Conservation (phyloP, 1,140 invertebrate species). For the Elysia chlorotica region DNA sequence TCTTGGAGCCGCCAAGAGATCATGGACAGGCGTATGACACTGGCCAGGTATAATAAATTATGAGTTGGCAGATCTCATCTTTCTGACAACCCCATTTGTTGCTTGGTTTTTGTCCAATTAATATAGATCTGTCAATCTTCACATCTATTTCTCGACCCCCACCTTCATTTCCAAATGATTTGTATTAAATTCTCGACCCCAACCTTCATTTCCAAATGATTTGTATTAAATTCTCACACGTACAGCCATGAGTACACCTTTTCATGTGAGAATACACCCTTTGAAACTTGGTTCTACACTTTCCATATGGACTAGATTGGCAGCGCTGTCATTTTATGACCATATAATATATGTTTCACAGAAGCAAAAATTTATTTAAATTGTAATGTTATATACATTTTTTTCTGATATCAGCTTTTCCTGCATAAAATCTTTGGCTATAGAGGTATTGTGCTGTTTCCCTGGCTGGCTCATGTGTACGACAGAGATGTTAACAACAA, state of each 20-base stretch:
- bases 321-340: not conserved
- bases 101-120: not conserved
- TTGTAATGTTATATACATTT: not conserved
- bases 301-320: not conserved
- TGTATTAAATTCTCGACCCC: not conserved
- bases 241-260: not conserved
- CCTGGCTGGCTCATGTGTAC: constrained; percentile 92
- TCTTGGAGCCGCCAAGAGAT: constrained; percentile 80
- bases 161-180: not conserved
- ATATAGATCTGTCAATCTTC: not conserved
- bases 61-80: not conserved
- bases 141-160: not conserved
- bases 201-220: not conserved
- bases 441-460: constrained; percentile 91
- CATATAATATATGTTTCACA: not conserved
- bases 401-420: constrained; percentile 70
- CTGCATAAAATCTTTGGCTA: constrained; percentile 95
- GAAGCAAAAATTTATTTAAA: not conserved
- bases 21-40: constrained; percentile 88
- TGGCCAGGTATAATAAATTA: constrained; percentile 70
- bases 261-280: not conserved
- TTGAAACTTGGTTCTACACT: not conserved
- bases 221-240: not conserved
- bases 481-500: constrained; percentile 76
- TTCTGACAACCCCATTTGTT: not conserved